phyloP scores from a whole-genome alignment of 2,888 invertebrate species.

The Merodon equestris region DNA sequence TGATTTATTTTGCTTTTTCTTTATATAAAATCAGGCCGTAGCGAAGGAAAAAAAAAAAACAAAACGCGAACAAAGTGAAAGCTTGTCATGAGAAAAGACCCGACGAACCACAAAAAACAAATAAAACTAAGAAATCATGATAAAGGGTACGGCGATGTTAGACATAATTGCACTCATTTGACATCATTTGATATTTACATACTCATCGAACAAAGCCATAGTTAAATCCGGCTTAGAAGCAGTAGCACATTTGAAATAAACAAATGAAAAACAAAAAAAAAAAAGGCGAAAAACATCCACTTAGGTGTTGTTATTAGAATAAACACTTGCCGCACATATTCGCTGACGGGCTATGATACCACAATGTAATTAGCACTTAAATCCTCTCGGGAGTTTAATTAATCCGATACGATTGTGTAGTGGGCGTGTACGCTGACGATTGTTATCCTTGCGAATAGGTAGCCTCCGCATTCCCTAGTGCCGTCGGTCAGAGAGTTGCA shows the following conservation, averaged over 20 bases:
- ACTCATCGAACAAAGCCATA: too few species aligned
- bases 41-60: slow-evolving; percentile 5
- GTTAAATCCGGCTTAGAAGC: too few species aligned
- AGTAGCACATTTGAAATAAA: too few species aligned
- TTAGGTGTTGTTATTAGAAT: slow-evolving; percentile 61
- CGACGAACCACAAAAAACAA: slow-evolving; percentile 27
- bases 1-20: too few species aligned
- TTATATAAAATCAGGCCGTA: background rate
- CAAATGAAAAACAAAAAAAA: too few species aligned
- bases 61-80: slow-evolving; percentile 55
- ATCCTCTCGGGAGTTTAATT: slow-evolving; percentile 64
- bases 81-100: slow-evolving; percentile 37
- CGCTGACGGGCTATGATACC: slow-evolving; percentile 17
- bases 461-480: too few species aligned
- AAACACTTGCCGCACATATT: slow-evolving; percentile 46
- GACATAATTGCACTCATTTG: slow-evolving; percentile 30
- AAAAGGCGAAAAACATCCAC: slow-evolving; percentile 26
- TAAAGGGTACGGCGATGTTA: too few species aligned
- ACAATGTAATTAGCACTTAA: slow-evolving; percentile 65
- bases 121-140: slow-evolving; percentile 1
- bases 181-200: too few species aligned
- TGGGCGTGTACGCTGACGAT: slow-evolving; percentile 2
- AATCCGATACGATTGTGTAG: slow-evolving; percentile 57
- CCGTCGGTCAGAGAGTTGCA: too few species aligned
- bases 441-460: too few species aligned